Conservation (phyloP, 2,113 vertebrate genomes). For the Notarius lentiginosus region DNA sequence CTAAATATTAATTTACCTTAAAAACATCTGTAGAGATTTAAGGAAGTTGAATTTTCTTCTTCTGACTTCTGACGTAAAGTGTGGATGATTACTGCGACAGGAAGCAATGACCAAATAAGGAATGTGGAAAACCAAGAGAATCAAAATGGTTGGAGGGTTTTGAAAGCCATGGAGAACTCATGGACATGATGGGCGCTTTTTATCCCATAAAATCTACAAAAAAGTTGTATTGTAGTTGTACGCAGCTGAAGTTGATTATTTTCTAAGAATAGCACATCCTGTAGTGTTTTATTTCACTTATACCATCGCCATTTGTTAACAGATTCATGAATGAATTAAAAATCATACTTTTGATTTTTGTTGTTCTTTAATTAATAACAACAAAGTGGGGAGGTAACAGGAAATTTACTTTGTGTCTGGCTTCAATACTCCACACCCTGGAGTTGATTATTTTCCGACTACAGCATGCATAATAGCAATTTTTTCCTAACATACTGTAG, state of each 20-base stretch:
- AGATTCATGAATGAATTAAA: background rate
- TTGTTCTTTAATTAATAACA: too few relatives aligned
- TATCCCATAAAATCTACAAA: background rate
- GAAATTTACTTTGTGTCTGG: too few relatives aligned
- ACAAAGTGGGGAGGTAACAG: too few relatives aligned
- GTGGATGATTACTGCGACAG: background rate
- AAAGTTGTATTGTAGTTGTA: background rate
- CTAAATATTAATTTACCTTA: background rate
- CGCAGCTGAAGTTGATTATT: background rate
- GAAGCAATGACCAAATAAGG: conserved; percentile 5
- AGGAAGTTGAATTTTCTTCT: too few relatives aligned
- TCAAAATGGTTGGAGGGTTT: background rate
- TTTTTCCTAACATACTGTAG: background rate
- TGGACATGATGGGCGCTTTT: background rate
- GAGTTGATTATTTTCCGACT: background rate
- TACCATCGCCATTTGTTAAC: background rate
- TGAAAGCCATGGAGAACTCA: background rate
- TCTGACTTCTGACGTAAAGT: background rate
- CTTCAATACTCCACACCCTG: too few relatives aligned
- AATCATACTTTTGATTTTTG: too few relatives aligned
- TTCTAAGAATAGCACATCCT: too few relatives aligned
- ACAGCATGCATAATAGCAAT: background rate
- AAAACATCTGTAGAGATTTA: background rate
- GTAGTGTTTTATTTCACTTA: background rate
- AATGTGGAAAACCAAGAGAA: background rate